Percentiles rank a stretch among this genome's conserved stretches.
phyloP scores from a whole-genome alignment of 1,140 invertebrate genomes.

The Halyomorpha halys region DNA sequence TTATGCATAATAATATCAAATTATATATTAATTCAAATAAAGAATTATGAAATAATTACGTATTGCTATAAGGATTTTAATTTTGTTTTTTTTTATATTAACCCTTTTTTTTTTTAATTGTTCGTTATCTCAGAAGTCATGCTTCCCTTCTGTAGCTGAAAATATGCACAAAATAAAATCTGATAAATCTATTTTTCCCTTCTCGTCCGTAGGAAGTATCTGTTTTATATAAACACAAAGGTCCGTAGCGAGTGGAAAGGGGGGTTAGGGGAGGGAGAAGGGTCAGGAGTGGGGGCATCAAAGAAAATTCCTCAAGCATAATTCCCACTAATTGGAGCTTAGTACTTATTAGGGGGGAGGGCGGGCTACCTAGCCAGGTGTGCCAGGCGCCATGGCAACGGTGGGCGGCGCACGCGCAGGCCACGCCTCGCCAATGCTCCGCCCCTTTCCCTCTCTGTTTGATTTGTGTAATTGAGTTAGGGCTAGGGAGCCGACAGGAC shows the following conservation, averaged over 20 bases:
- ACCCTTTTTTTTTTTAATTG: no score
- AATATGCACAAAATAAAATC: no score
- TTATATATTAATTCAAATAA: no score
- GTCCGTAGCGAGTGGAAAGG: not conserved
- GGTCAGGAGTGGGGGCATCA: not conserved
- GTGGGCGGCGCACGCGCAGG: not conserved
- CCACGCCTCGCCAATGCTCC: not conserved
- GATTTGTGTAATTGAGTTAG: constrained; percentile 12
- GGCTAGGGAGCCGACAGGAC: constrained; percentile 1
- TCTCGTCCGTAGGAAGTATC: no score
- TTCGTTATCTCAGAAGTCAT: no score
- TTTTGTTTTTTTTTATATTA: no score
- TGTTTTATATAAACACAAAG: no score
- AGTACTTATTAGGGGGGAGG: constrained; percentile 8
- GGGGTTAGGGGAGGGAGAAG: not conserved
- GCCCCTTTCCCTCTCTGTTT: constrained; percentile 4
- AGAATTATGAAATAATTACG: no score
- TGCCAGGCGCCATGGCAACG: not conserved
- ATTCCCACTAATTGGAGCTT: constrained; percentile 11
- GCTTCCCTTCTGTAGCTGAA: no score
- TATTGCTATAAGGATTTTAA: no score
- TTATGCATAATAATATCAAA: no score
- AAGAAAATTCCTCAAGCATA: constrained; percentile 12
- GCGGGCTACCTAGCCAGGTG: constrained; percentile 4
- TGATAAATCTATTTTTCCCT: no score